phyloP scores from a whole-genome alignment of 1,140 invertebrate species.

The Drosophila sucinea region DNA sequence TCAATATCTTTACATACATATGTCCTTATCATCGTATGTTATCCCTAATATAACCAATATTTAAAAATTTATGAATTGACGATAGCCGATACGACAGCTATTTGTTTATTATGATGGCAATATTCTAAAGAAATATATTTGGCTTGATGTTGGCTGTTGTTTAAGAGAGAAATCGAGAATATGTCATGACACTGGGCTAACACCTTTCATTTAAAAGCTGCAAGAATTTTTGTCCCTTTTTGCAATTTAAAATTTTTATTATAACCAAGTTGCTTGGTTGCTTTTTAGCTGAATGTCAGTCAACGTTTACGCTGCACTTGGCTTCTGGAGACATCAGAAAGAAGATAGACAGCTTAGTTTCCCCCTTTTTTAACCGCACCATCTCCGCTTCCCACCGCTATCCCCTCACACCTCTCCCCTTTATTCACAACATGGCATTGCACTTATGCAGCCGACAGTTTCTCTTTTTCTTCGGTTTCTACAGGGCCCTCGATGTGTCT shows the following conservation, averaged over 20 bases:
- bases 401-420: background rate
- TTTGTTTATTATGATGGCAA: too few species aligned
- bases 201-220: background rate
- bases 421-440: conserved; percentile 10
- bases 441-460: conserved; percentile 20
- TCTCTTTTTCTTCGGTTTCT: conserved; percentile 6
- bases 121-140: too few species aligned
- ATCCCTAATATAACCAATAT: too few species aligned
- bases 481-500: conserved; percentile 15
- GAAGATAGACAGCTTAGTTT: conserved; percentile 18
- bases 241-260: conserved; percentile 11
- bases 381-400: background rate
- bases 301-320: conserved; percentile 15
- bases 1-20: too few species aligned
- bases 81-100: too few species aligned
- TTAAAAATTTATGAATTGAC: too few species aligned
- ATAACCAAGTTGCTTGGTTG: conserved; percentile 4
- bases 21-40: too few species aligned
- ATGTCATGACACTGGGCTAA: background rate
- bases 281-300: conserved; percentile 14
- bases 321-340: conserved; percentile 17
- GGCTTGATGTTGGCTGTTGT: too few species aligned
- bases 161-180: background rate
- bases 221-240: background rate
- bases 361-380: background rate